Evolutionary conservation across 2,113 vertebrate genomes (phyloP).

Genomic region (Nannospalax galili): DNA sequence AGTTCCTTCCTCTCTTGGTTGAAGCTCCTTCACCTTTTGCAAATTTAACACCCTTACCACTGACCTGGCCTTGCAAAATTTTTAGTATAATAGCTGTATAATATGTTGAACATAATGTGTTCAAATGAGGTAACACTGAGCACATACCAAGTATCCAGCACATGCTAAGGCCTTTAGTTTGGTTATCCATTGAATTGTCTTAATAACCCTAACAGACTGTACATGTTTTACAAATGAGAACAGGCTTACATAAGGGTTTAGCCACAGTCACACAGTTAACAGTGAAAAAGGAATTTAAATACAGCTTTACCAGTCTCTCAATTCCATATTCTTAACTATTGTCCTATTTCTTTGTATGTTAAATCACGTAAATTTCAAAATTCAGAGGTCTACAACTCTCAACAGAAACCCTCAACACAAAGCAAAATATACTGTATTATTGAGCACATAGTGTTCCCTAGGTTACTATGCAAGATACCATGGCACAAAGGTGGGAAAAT

Average conservation of each 20-base stretch:
- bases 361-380: constrained; percentile 31
- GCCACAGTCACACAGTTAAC: background rate
- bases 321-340: background rate
- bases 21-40: background rate
- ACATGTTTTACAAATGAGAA: background rate
- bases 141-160: background rate
- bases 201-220: background rate
- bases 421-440: background rate
- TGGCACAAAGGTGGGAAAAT: background rate
- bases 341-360: background rate
- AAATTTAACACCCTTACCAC: background rate
- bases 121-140: background rate
- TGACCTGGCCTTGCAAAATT: background rate
- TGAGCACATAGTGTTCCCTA: background rate
- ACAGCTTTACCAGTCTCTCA: background rate
- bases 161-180: background rate
- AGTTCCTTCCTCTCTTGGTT: background rate
- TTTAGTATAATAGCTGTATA: background rate
- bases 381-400: background rate
- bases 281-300: constrained; percentile 34
- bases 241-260: background rate
- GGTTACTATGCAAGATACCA: background rate
- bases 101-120: background rate
- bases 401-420: constrained; percentile 25
- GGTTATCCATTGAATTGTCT: background rate